A percentile compares a stretch with the other conserved stretches of the same genome.
Conservation (phyloP, 2,113 vertebrate genomes). For the Pygoscelis adeliae region DNA sequence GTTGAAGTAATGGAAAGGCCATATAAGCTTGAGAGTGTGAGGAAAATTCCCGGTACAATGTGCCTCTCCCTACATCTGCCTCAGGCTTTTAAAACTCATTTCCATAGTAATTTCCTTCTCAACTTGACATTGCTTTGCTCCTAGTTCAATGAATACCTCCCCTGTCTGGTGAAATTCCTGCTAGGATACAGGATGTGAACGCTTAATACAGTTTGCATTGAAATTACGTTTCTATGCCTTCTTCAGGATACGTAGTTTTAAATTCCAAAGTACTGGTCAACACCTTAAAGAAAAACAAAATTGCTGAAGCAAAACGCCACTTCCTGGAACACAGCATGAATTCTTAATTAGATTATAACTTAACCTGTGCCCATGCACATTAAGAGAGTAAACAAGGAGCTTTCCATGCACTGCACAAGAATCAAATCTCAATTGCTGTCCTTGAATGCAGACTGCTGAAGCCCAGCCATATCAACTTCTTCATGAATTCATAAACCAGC, state of each 20-base stretch:
- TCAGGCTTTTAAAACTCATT: conserved; percentile 61
- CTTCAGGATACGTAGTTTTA: conserved; percentile 23
- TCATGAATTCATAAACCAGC: neutral
- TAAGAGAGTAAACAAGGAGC: neutral
- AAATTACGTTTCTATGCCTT: conserved; percentile 32
- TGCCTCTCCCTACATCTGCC: conserved; percentile 47
- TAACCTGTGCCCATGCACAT: neutral
- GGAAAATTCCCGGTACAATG: conserved; percentile 45
- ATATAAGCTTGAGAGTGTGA: neutral
- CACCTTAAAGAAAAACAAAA: conserved; percentile 48
- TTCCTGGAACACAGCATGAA: conserved; percentile 17
- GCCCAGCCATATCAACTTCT: neutral
- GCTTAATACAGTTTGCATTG: conserved; percentile 48
- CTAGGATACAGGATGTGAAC: conserved; percentile 55
- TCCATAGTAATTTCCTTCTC: conserved; percentile 69
- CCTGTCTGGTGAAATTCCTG: conserved; percentile 57
- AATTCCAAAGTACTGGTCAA: conserved; percentile 41
- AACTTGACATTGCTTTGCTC: conserved; percentile 57
- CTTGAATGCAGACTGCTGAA: neutral
- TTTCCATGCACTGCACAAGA: neutral
- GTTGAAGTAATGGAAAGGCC: conserved; percentile 40
- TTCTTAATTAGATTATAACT: conserved; percentile 8
- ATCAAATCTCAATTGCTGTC: neutral
- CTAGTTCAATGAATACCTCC: conserved; percentile 58
- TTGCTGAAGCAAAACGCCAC: neutral